Conservation (phyloP, 2,113 vertebrate species). For the Marcusenius ussheri region DNA sequence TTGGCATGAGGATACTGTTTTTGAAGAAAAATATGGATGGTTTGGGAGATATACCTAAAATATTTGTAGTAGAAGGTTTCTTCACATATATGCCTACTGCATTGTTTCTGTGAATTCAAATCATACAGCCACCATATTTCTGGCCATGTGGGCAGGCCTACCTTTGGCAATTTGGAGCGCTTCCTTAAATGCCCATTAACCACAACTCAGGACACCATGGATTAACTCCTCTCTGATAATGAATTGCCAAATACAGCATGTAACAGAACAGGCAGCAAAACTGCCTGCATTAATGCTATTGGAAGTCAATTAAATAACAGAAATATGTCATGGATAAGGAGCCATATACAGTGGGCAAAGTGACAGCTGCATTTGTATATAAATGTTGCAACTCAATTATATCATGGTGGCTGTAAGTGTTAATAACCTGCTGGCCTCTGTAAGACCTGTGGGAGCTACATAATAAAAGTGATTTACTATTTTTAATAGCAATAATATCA, state of each 20-base stretch:
- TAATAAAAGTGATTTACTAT: not conserved
- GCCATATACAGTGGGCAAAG: not conserved
- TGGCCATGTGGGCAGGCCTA: not conserved
- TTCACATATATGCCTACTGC: not conserved
- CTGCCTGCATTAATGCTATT: not conserved
- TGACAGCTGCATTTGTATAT: not conserved
- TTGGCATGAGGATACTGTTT: not conserved
- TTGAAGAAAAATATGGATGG: not conserved
- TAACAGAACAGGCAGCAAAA: not conserved
- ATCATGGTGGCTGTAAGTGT: not conserved
- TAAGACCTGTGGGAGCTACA: not conserved
- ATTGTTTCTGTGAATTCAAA: not conserved
- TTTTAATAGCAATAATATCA: not conserved
- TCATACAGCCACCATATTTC: not conserved
- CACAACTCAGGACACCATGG: not conserved
- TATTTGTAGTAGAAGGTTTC: not conserved
- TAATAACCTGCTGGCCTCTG: slow-evolving; percentile 11
- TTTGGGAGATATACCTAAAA: not conserved
- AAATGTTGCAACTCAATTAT: not conserved
- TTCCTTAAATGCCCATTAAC: not conserved
- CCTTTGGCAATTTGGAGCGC: not conserved
- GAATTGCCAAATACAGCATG: not conserved
- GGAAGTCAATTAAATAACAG: not conserved
- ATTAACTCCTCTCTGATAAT: not conserved
- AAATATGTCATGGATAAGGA: not conserved